phyloP scores from a whole-genome alignment of 2,113 vertebrate species.

The Lophura nycthemera region DNA sequence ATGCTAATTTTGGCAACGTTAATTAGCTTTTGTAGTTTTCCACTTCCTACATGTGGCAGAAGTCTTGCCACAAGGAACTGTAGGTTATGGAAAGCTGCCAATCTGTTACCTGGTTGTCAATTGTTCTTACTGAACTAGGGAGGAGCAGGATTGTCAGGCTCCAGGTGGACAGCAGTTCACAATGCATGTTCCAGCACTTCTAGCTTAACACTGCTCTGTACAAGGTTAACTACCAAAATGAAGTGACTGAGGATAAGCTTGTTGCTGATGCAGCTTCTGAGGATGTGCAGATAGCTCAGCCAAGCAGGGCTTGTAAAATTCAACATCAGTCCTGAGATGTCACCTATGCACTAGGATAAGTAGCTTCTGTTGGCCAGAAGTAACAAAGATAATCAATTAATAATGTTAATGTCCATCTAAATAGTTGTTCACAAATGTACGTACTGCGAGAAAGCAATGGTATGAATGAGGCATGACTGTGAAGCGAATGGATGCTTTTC shows the following conservation, averaged over 20 bases:
- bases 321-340: background rate
- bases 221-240: background rate
- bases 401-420: background rate
- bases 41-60: rapidly evolving
- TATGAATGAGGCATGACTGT: too few species aligned
- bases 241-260: background rate
- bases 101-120: background rate
- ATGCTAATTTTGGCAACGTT: background rate
- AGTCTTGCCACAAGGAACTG: background rate
- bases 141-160: background rate
- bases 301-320: background rate
- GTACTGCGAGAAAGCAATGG: too few species aligned
- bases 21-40: background rate
- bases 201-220: background rate
- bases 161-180: background rate
- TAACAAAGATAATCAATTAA: background rate
- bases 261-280: background rate
- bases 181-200: background rate
- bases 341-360: background rate
- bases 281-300: background rate
- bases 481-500: too few species aligned
- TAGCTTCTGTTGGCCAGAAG: background rate
- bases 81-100: background rate
- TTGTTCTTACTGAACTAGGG: background rate
- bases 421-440: too few species aligned